A percentile compares a stretch with the other conserved stretches of the same genome.
Conservation (phyloP, 2,888 invertebrate genomes). For the Yponomeuta evonymella region DNA sequence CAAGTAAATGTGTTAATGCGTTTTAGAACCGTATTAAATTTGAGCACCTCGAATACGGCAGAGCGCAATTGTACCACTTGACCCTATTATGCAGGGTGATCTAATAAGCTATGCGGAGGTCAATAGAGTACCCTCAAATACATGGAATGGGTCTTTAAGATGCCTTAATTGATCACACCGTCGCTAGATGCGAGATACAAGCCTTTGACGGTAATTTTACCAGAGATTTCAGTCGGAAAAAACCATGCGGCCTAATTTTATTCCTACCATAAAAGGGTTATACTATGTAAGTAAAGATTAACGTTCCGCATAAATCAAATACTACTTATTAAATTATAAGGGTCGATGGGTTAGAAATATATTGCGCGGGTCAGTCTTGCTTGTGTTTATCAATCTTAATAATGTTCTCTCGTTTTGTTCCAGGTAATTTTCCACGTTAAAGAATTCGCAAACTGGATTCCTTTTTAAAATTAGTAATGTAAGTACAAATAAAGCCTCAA, state of each 20-base stretch:
- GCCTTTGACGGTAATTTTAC: not conserved
- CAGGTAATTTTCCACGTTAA: conserved; percentile 43
- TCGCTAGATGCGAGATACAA: not conserved
- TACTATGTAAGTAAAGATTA: not conserved
- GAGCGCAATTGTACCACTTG: conserved; percentile 60
- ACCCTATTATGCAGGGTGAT: conserved; percentile 45
- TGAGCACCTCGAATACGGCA: conserved; percentile 21
- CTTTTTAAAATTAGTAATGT: not conserved
- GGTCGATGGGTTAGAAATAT: not conserved
- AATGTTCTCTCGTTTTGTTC: conserved; percentile 39
- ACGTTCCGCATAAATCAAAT: not conserved
- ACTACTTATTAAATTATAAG: not conserved
- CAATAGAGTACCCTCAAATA: conserved; percentile 29
- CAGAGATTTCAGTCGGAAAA: not conserved
- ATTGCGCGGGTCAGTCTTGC: not conserved
- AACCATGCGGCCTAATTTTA: no score
- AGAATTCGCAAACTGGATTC: not conserved
- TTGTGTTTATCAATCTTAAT: conserved; percentile 14
- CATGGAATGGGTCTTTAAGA: not conserved
- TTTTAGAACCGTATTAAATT: not conserved
- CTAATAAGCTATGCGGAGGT: conserved; percentile 32
- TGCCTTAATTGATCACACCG: conserved; percentile 2
- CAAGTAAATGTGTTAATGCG: not conserved
- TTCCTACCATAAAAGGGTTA: no score
- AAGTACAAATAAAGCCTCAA: not conserved